A percentile compares a stretch with the other conserved stretches of the same genome.
Evolutionary conservation across 2,888 invertebrate genomes (phyloP).

Genomic region (Taenaris catops): DNA sequence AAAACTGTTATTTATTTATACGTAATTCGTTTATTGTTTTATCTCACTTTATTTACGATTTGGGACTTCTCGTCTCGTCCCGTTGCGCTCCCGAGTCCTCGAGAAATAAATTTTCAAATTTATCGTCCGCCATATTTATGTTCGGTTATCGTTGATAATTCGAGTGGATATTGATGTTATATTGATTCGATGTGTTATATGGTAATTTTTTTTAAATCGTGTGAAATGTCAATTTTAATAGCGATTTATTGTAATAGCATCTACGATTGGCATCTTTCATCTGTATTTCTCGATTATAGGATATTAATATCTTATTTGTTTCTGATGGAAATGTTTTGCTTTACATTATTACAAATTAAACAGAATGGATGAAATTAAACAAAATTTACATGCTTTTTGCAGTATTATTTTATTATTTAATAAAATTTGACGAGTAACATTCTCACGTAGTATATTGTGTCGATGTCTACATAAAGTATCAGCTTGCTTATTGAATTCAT

Average conservation of each 20-base stretch:
- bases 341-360: too few species aligned
- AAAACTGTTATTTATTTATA: constrained; percentile 76
- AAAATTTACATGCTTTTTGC: not conserved
- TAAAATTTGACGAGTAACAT: too few species aligned
- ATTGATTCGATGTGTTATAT: constrained; percentile 50
- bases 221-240: constrained; percentile 71
- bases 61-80: constrained; percentile 39
- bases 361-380: too few species aligned
- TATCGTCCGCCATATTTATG: constrained; percentile 58
- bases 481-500: too few species aligned
- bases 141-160: constrained; percentile 60
- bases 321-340: too few species aligned
- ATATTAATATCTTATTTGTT: too few species aligned
- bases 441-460: too few species aligned
- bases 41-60: constrained; percentile 73
- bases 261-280: too few species aligned
- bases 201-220: constrained; percentile 44
- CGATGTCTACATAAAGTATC: too few species aligned
- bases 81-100: constrained; percentile 42
- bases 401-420: not conserved
- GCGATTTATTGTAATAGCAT: constrained; percentile 49
- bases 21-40: constrained; percentile 79
- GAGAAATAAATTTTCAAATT: constrained; percentile 67
- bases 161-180: constrained; percentile 54
- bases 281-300: too few species aligned